Conservation (phyloP, 2,888 invertebrate genomes). For the Scrobipalpa costella region DNA sequence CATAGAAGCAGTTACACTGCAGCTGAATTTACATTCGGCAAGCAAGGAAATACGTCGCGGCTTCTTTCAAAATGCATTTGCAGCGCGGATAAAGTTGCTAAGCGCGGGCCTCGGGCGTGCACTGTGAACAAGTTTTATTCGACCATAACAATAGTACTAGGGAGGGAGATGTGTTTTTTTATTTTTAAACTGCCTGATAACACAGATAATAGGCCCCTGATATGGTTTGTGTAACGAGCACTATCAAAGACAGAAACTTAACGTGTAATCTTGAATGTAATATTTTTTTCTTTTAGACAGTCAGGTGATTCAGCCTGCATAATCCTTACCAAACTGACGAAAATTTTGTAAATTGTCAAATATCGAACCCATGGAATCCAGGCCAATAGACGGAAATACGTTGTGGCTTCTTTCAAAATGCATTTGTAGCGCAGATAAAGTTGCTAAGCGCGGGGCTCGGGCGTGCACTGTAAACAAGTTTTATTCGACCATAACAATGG, state of each 20-base stretch:
- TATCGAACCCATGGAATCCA: too few species aligned
- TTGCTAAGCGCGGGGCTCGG: constrained; percentile 55
- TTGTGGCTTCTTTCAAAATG: constrained; percentile 43
- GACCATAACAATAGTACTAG: constrained; percentile 56
- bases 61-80: constrained; percentile 47
- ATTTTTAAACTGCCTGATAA: too few species aligned
- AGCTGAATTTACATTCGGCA: constrained; percentile 43
- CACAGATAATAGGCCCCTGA: too few species aligned
- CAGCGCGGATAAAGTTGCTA: constrained; percentile 58
- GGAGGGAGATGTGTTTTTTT: constrained; percentile 42
- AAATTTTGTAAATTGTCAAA: too few species aligned
- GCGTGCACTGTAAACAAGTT: constrained; percentile 62
- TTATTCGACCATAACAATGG: constrained; percentile 63
- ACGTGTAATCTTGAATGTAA: too few species aligned
- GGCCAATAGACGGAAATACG: constrained; percentile 38
- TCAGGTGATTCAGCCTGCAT: too few species aligned
- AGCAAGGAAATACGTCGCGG: constrained; percentile 46
- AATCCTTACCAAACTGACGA: too few species aligned
- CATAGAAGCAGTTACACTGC: too few species aligned
- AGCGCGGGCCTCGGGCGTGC: constrained; percentile 51
- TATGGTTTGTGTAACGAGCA: too few species aligned
- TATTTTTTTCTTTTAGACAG: too few species aligned
- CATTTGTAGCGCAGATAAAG: constrained; percentile 55
- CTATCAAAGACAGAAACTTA: too few species aligned
- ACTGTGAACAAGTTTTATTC: constrained; percentile 66